These are phyloP conservation scores for Leptinotarsa juncta DNA, from an alignment of 2,888 invertebrate species.

Conservation along the genomic window DNA sequence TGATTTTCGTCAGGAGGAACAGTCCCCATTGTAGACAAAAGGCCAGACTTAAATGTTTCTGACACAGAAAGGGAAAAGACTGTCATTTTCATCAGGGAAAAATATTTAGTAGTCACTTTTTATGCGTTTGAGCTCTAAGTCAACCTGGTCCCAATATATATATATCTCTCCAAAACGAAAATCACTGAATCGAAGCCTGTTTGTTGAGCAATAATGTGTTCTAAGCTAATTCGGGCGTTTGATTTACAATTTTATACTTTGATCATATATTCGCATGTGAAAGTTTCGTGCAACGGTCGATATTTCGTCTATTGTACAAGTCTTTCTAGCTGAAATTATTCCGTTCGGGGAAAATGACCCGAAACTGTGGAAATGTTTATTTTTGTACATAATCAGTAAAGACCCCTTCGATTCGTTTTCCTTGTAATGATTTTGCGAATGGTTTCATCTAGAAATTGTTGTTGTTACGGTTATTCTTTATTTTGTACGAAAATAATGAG, in stretches of 20 bases:
- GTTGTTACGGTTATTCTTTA: slow-evolving; percentile 33
- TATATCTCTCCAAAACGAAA: background rate
- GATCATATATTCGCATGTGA: background rate
- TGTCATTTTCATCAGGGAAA: too few species aligned
- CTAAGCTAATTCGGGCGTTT: background rate
- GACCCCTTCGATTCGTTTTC: slow-evolving; percentile 31
- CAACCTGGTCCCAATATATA: background rate
- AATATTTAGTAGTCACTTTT: too few species aligned
- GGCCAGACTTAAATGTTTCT: too few species aligned
- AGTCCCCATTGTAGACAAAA: too few species aligned
- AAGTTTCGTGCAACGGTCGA: slow-evolving; percentile 11
- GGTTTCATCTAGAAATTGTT: slow-evolving; percentile 20
- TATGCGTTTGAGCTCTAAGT: background rate
- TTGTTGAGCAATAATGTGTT: background rate
- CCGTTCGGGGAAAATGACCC: slow-evolving; percentile 1
- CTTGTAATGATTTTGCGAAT: slow-evolving; percentile 24
- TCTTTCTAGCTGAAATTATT: slow-evolving; percentile 11
- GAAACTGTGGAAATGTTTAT: slow-evolving; percentile 31
- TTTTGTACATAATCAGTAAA: slow-evolving; percentile 39
- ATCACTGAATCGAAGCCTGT: background rate
- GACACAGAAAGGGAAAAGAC: too few species aligned
- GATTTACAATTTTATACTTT: background rate
- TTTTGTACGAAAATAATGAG: slow-evolving; percentile 30
- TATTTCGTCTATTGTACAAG: slow-evolving; percentile 5
- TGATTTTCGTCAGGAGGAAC: too few species aligned